phyloP scores from a whole-genome alignment of 2,888 invertebrate species.

The Teleiodes luculella region DNA sequence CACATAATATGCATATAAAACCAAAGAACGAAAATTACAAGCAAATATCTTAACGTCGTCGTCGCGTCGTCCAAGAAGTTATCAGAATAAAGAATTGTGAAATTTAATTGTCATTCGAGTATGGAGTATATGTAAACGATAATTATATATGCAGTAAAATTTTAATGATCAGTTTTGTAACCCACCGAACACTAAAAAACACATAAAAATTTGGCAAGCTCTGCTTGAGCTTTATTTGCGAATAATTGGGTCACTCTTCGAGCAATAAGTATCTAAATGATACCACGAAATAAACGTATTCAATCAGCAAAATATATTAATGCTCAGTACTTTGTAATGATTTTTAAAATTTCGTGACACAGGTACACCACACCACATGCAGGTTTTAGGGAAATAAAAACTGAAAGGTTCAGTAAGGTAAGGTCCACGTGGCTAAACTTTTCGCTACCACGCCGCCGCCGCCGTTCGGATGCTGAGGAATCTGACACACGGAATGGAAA shows the following conservation, averaged over 20 bases:
- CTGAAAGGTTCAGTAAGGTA: too few relatives aligned
- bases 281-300: not conserved
- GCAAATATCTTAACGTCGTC: not conserved
- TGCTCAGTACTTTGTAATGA: too few relatives aligned
- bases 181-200: conserved; percentile 17
- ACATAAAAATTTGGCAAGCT: conserved; percentile 12
- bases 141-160: conserved; percentile 16
- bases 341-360: too few relatives aligned
- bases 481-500: too few relatives aligned
- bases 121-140: conserved; percentile 12
- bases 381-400: too few relatives aligned
- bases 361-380: too few relatives aligned
- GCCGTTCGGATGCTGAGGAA: too few relatives aligned
- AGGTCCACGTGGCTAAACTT: too few relatives aligned
- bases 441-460: too few relatives aligned
- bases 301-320: not conserved
- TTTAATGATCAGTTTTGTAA: conserved; percentile 20
- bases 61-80: not conserved
- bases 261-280: not conserved
- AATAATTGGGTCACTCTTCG: not conserved
- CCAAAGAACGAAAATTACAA: not conserved
- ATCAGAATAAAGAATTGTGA: conserved; percentile 7
- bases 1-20: not conserved
- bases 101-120: conserved; percentile 11
- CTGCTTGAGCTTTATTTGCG: not conserved